Conservation (phyloP, 2,888 invertebrate species). For the Kryphioiulus occultus region DNA sequence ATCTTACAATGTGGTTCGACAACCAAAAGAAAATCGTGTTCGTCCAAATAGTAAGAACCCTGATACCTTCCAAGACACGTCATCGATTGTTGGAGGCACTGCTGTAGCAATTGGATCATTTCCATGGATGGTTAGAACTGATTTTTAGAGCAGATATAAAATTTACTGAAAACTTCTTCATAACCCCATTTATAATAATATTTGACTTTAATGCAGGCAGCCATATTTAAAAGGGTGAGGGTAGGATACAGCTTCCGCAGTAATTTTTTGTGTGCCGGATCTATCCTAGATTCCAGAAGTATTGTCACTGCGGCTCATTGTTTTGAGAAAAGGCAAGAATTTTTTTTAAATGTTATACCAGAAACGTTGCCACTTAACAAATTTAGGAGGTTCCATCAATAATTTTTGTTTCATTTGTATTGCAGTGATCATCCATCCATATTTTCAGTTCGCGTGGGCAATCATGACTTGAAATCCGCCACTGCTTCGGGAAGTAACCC, state of each 20-base stretch:
- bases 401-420: neutral
- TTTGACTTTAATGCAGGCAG: conserved; percentile 20
- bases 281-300: conserved; percentile 39
- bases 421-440: conserved; percentile 48
- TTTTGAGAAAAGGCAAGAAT: conserved; percentile 48
- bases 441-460: conserved; percentile 44
- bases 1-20: conserved; percentile 39
- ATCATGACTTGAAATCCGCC: conserved; percentile 29
- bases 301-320: conserved; percentile 51
- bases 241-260: conserved; percentile 15
- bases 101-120: conserved; percentile 49
- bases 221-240: conserved; percentile 46
- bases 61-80: conserved; percentile 33
- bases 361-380: neutral
- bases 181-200: neutral
- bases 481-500: neutral
- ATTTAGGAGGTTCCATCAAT: neutral
- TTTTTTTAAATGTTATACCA: neutral
- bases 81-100: conserved; percentile 52
- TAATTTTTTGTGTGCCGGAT: conserved; percentile 49
- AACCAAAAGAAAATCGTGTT: neutral
- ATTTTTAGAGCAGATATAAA: no score
- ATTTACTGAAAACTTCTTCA: neutral
- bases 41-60: conserved; percentile 44
- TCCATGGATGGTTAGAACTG: conserved; percentile 52